Evolutionary conservation across 2,797 vertebrate species (phyloP).

Genomic region (Neostethus bicornis): DNA sequence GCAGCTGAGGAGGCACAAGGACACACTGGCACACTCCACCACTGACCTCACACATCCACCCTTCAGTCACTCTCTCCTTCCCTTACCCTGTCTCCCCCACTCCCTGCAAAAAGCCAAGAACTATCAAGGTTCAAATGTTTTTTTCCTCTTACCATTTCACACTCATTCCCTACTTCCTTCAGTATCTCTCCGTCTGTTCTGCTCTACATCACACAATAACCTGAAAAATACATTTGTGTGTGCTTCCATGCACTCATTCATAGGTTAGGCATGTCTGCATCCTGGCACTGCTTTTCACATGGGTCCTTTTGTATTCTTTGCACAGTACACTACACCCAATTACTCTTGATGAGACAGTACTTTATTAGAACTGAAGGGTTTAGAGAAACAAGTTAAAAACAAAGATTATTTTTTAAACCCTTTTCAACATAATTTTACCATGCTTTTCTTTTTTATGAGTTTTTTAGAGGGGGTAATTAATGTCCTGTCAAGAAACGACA

Average conservation of each 20-base stretch:
- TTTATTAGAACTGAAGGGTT: conserved; percentile 13
- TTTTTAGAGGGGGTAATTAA: too few relatives aligned
- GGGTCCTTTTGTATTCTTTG: conserved; percentile 18
- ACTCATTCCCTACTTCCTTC: conserved; percentile 49
- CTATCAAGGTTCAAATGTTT: conserved; percentile 59
- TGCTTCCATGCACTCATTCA: conserved; percentile 41
- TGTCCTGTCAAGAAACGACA: too few relatives aligned
- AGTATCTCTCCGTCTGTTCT: conserved; percentile 56
- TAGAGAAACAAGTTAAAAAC: conserved; percentile 17
- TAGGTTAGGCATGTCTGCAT: conserved; percentile 40
- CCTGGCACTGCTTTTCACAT: conserved; percentile 25
- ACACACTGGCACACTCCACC: conserved; percentile 60
- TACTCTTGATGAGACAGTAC: conserved; percentile 11
- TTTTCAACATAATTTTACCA: too few relatives aligned
- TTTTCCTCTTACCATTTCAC: conserved; percentile 44
- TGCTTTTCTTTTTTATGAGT: too few relatives aligned
- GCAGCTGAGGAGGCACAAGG: conserved; percentile 77
- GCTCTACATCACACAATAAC: conserved; percentile 58
- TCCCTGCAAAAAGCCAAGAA: conserved; percentile 38
- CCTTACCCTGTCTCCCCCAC: conserved; percentile 34
- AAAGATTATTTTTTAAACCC: conserved; percentile 1
- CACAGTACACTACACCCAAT: conserved; percentile 37
- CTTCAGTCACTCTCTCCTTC: conserved; percentile 61
- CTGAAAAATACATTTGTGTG: conserved; percentile 56
- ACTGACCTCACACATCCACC: conserved; percentile 45